These are phyloP conservation scores for Pampusana beccarii DNA, from an alignment of 2,113 vertebrate species.

Conservation along the genomic window DNA sequence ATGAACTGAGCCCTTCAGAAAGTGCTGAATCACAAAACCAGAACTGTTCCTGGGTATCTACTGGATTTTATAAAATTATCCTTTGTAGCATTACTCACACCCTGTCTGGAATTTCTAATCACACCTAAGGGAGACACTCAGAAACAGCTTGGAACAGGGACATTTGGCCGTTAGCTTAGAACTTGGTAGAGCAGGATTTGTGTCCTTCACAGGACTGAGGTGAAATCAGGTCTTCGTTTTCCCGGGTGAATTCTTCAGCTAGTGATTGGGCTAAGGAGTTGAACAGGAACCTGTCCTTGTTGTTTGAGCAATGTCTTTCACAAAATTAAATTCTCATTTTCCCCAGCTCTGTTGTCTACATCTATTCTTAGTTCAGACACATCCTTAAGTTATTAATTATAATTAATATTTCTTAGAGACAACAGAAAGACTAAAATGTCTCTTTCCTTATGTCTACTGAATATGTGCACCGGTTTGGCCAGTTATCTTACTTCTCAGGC, in stretches of 20 bases:
- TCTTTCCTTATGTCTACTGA: not conserved
- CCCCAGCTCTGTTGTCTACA: not conserved
- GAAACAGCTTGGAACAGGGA: not conserved
- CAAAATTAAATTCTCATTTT: not conserved
- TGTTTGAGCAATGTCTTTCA: not conserved
- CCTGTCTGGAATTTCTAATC: not conserved
- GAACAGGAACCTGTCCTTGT: not conserved
- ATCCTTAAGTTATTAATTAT: not conserved
- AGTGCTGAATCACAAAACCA: not conserved
- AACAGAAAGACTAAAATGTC: not conserved
- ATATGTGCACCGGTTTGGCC: not conserved
- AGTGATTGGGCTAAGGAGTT: not conserved
- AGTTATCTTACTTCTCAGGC: not conserved
- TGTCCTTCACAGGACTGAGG: not conserved
- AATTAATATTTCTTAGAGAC: not conserved
- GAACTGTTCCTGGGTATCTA: not conserved
- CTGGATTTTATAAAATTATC: not conserved
- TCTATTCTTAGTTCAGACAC: not conserved
- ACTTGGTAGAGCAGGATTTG: not conserved
- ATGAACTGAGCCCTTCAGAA: conserved; percentile 15
- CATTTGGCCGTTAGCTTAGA: not conserved
- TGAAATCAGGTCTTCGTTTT: not conserved
- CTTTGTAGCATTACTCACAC: not conserved
- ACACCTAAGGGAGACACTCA: not conserved
- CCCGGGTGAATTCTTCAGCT: not conserved